A percentile compares a stretch with the other conserved stretches of the same genome.
Conservation (phyloP, 1,140 invertebrate species). For the Lucilia cuprina region DNA sequence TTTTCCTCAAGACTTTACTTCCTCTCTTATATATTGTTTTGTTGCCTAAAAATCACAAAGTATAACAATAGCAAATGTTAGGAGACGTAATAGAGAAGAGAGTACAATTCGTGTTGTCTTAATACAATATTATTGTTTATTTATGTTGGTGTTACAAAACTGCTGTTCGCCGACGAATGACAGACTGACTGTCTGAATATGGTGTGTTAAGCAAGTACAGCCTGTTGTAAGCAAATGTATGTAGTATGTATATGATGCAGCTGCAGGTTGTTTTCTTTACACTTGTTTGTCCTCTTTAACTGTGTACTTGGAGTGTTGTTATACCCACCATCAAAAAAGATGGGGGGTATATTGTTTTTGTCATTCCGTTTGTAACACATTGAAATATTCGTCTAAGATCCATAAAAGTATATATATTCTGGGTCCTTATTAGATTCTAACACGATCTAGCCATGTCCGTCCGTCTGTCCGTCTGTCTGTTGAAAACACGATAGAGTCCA, state of each 20-base stretch:
- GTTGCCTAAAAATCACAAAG: neutral
- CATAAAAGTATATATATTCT: too few species aligned
- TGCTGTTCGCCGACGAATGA: neutral
- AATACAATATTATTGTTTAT: slow-evolving; percentile 9
- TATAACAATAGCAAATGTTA: neutral
- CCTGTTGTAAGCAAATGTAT: neutral
- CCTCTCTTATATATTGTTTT: neutral
- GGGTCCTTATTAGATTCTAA: too few species aligned
- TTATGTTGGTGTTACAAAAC: neutral
- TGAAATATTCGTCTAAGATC: too few species aligned
- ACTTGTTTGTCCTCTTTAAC: neutral
- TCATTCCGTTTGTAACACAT: too few species aligned
- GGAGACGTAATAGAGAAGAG: neutral
- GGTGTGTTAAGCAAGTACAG: neutral
- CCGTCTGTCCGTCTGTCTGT: too few species aligned
- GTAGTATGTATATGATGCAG: neutral
- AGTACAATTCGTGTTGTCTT: neutral
- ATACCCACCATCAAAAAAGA: too few species aligned
- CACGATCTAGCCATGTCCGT: too few species aligned
- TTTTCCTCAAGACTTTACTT: neutral
- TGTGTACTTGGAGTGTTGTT: neutral
- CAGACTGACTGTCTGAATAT: too few species aligned
- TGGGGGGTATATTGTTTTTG: too few species aligned
- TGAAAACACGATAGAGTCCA: too few species aligned
- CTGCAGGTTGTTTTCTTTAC: slow-evolving; percentile 17